Percentiles rank a stretch among this genome's conserved stretches.
These are phyloP conservation scores for Thrips palmi DNA, from an alignment of 1,140 invertebrate genomes.

Conservation along the genomic window DNA sequence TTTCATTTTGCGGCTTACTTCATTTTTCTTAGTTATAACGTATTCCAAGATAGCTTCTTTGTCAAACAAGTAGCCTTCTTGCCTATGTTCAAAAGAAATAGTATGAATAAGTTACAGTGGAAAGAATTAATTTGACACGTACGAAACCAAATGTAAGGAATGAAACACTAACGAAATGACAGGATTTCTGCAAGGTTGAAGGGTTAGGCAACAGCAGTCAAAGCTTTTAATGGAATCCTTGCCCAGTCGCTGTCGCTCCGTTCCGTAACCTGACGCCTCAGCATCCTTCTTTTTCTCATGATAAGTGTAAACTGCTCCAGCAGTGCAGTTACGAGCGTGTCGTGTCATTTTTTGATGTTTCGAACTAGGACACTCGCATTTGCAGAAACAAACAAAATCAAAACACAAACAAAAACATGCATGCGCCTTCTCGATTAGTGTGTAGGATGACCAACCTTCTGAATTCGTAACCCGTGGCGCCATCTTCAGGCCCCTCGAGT, in stretches of 20 bases:
- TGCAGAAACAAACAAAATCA: too few relatives aligned
- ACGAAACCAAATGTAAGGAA: neutral
- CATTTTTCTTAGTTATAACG: constrained; percentile 86
- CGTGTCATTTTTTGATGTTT: constrained; percentile 78
- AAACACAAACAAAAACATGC: too few relatives aligned
- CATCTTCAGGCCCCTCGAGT: too few relatives aligned
- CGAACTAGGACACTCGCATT: too few relatives aligned
- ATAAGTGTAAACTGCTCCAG: constrained; percentile 95
- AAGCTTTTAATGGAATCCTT: constrained; percentile 97
- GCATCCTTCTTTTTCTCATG: constrained; percentile 96
- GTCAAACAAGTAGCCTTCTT: constrained; percentile 90
- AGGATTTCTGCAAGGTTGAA: constrained; percentile 86
- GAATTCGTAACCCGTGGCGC: too few relatives aligned
- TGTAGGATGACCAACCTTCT: too few relatives aligned
- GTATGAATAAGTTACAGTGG: constrained; percentile 9
- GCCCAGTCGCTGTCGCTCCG: constrained; percentile 64
- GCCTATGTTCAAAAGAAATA: constrained; percentile 27
- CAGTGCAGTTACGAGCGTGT: constrained; percentile 94
- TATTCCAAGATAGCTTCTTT: constrained; percentile 96
- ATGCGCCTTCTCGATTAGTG: too few relatives aligned
- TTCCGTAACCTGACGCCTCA: constrained; percentile 76
- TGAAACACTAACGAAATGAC: constrained; percentile 51
- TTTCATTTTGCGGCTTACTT: constrained; percentile 76
- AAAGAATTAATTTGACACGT: neutral
- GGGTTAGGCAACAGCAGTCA: constrained; percentile 91